phyloP scores from a whole-genome alignment of 2,113 vertebrate species.

The Pan paniscus region DNA sequence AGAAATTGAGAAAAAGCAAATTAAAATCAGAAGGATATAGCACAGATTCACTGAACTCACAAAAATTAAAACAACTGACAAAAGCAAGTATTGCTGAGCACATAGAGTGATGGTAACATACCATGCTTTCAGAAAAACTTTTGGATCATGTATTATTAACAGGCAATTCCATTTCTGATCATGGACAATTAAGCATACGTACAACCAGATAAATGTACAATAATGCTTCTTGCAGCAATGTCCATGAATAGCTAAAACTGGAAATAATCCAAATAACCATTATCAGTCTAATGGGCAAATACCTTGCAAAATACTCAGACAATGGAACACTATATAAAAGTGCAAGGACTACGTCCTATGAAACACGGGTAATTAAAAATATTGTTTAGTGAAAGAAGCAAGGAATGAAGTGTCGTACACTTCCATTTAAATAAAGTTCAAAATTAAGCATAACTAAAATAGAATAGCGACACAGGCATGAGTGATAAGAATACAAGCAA shows the following conservation, averaged over 20 bases:
- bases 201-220: neutral
- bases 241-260: neutral
- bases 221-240: neutral
- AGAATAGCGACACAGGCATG: rapidly evolving
- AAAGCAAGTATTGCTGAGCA: neutral
- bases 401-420: neutral
- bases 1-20: neutral
- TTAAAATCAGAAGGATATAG: neutral
- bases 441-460: neutral
- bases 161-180: neutral
- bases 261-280: neutral
- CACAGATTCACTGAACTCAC: neutral
- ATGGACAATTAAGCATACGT: neutral
- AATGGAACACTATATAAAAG: neutral
- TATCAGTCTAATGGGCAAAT: neutral
- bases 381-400: neutral
- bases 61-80: neutral
- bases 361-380: neutral
- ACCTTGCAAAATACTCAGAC: neutral
- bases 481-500: neutral
- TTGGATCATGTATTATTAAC: neutral
- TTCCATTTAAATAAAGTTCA: neutral
- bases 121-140: neutral
- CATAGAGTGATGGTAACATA: rapidly evolving
- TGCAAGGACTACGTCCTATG: neutral